A percentile compares a stretch with the other conserved stretches of the same genome.
phyloP scores from a whole-genome alignment of 2,888 invertebrate genomes.

The Rhyacophila evoluta region DNA sequence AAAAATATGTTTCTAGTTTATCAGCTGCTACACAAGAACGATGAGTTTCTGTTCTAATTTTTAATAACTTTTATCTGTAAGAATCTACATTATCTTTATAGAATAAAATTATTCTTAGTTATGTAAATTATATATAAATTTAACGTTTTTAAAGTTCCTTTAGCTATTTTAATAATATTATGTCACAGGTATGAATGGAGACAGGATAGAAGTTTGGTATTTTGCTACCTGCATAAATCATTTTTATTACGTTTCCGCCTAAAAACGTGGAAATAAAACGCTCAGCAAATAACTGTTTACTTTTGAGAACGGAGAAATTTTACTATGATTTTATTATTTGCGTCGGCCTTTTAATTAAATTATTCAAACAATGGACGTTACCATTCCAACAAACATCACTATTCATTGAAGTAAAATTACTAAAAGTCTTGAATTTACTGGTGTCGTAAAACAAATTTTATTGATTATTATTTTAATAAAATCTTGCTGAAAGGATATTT shows the following conservation, averaged over 20 bases:
- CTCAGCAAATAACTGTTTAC: conserved; percentile 39
- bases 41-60: no score
- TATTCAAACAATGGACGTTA: conserved; percentile 31
- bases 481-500: no score
- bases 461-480: no score
- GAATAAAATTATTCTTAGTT: no score
- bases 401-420: not conserved
- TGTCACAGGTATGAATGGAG: not conserved
- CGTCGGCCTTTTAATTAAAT: conserved; percentile 43
- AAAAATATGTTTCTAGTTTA: no score
- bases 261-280: conserved; percentile 38
- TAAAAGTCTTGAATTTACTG: no score
- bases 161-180: not conserved
- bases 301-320: conserved; percentile 35
- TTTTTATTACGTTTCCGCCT: conserved; percentile 45
- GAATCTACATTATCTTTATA: no score
- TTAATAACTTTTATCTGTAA: no score
- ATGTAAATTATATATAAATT: no score
- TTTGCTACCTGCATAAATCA: conserved; percentile 50
- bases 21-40: no score
- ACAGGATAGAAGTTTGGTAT: conserved; percentile 38
- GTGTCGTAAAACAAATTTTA: no score
- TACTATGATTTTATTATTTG: conserved; percentile 5
- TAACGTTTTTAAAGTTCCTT: not conserved
- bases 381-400: not conserved